Percentiles rank a stretch among this genome's conserved stretches.
Evolutionary conservation across 2,888 invertebrate species (phyloP).

Genomic region (Elmis aenea): DNA sequence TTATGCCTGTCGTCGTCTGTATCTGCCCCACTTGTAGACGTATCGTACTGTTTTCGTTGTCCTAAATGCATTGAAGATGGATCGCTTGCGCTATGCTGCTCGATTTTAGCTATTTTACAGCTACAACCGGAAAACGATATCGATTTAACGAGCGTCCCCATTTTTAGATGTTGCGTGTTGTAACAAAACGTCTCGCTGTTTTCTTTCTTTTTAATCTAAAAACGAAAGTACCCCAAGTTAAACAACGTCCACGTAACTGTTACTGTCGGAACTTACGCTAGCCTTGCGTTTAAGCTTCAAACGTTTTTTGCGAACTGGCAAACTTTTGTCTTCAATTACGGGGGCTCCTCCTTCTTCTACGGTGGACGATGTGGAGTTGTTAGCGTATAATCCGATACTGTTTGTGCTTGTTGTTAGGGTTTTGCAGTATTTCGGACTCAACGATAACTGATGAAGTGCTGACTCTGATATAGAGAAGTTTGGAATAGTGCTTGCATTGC

Average conservation of each 20-base stretch:
- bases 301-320: slow-evolving; percentile 38
- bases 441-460: slow-evolving; percentile 68
- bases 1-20: slow-evolving; percentile 57
- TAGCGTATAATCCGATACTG: slow-evolving; percentile 38
- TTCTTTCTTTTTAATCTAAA: slow-evolving; percentile 2
- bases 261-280: slow-evolving; percentile 27
- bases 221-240: slow-evolving; percentile 21
- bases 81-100: slow-evolving; percentile 58
- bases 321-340: slow-evolving; percentile 45
- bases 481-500: too few species aligned
- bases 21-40: slow-evolving; percentile 61
- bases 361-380: slow-evolving; percentile 52
- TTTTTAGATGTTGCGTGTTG: slow-evolving; percentile 6
- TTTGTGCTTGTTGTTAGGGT: slow-evolving; percentile 32
- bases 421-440: slow-evolving; percentile 41
- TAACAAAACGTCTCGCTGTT: too few species aligned
- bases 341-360: slow-evolving; percentile 49
- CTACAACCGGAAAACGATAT: slow-evolving; percentile 66
- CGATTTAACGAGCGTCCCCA: slow-evolving; percentile 62
- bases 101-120: slow-evolving; percentile 53
- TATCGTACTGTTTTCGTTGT: slow-evolving; percentile 54
- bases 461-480: slow-evolving; percentile 87
- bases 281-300: slow-evolving; percentile 35
- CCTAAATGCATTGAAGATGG: slow-evolving; percentile 55
- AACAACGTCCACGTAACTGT: too few species aligned